phyloP scores from a whole-genome alignment of 1,140 invertebrate species.

The Lordiphosa collinella region DNA sequence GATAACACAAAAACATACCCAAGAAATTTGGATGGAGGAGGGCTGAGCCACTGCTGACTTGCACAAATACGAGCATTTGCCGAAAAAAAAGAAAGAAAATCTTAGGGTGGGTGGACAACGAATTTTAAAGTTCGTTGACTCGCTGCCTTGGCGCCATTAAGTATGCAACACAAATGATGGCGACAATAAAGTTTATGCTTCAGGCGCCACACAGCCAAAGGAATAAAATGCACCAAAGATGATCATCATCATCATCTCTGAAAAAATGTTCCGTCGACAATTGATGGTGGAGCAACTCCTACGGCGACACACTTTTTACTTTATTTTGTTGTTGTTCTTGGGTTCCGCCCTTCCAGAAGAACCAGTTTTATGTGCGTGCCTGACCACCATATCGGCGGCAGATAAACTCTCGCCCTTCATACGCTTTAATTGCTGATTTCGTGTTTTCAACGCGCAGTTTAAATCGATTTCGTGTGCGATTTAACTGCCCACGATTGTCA shows the following conservation, averaged over 20 bases:
- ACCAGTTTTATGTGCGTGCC: slow-evolving; percentile 52
- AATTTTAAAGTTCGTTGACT: slow-evolving; percentile 73
- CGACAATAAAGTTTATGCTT: slow-evolving; percentile 73
- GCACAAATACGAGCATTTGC: slow-evolving; percentile 60
- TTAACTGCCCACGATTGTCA: slow-evolving; percentile 58
- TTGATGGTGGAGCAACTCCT: slow-evolving; percentile 3
- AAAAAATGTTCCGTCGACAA: neutral
- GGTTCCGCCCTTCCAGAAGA: slow-evolving; percentile 12
- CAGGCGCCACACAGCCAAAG: slow-evolving; percentile 35
- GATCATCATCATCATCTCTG: neutral
- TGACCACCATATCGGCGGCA: slow-evolving; percentile 22
- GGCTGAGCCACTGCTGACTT: too few species aligned
- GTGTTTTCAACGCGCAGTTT: slow-evolving; percentile 56
- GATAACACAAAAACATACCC: slow-evolving; percentile 50
- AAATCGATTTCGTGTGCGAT: slow-evolving; percentile 63
- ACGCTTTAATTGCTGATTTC: slow-evolving; percentile 66
- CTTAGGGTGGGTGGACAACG: slow-evolving; percentile 24
- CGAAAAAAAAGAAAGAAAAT: slow-evolving; percentile 29
- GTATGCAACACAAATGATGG: slow-evolving; percentile 68
- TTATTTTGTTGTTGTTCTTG: neutral
- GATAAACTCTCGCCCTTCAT: slow-evolving; percentile 63
- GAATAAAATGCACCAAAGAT: slow-evolving; percentile 9
- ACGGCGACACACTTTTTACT: slow-evolving; percentile 30
- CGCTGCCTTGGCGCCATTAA: slow-evolving; percentile 51
- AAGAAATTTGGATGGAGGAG: slow-evolving; percentile 14